Percentiles rank a stretch among this genome's conserved stretches.
Evolutionary conservation across 92 coral and sea anemone species (phyloP).

Genomic region (Siderastrea radians): DNA sequence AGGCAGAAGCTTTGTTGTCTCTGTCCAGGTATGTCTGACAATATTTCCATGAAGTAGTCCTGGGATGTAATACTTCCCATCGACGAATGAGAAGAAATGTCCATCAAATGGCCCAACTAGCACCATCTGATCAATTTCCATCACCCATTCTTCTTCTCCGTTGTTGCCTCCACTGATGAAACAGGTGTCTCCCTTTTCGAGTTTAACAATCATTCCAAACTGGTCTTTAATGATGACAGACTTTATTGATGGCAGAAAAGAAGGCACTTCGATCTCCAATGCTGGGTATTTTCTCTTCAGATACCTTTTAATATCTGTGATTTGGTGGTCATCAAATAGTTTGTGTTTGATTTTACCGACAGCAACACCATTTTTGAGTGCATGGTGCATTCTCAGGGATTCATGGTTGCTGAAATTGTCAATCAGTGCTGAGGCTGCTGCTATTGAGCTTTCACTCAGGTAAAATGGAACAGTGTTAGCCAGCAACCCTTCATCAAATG

Average conservation of each 20-base stretch:
- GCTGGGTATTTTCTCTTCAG: neutral
- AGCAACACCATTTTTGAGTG: conserved; percentile 54
- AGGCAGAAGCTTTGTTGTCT: conserved; percentile 53
- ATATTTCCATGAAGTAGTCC: conserved; percentile 40
- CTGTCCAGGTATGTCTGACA: conserved; percentile 66
- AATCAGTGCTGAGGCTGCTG: conserved; percentile 54
- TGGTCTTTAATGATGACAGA: conserved; percentile 42
- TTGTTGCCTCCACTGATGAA: conserved; percentile 32
- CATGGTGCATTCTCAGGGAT: conserved; percentile 27
- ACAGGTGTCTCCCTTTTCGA: conserved; percentile 32
- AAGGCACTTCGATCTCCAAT: conserved; percentile 8
- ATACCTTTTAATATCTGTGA: conserved; percentile 46
- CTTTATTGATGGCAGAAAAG: conserved; percentile 23
- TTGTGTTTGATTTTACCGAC: conserved; percentile 35
- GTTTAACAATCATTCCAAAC: conserved; percentile 43
- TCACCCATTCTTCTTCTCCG: conserved; percentile 55
- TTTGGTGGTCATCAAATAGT: conserved; percentile 2
- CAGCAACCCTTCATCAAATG: conserved; percentile 28
- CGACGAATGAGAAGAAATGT: conserved; percentile 44
- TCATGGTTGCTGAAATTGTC: conserved; percentile 15
- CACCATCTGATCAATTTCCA: conserved; percentile 42
- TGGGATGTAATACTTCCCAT: conserved; percentile 76
- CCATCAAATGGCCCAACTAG: conserved; percentile 51
- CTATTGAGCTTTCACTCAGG: conserved; percentile 59
- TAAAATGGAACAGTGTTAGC: conserved; percentile 26